Conservation (phyloP, 2,888 invertebrate species). For the Troides aeacus region DNA sequence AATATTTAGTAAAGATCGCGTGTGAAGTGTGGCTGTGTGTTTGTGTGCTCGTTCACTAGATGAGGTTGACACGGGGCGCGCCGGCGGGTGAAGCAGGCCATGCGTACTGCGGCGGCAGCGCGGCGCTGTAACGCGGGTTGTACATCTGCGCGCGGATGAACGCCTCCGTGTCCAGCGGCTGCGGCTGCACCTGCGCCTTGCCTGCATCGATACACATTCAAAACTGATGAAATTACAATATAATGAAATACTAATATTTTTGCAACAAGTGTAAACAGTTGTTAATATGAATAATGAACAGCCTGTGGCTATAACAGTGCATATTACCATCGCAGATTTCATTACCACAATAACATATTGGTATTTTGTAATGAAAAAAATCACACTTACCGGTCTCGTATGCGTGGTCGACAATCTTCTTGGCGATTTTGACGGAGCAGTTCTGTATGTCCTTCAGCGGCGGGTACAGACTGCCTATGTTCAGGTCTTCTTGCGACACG, state of each 20-base stretch:
- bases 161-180: constrained; percentile 85
- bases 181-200: constrained; percentile 88
- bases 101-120: constrained; percentile 83
- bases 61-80: constrained; percentile 48
- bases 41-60: constrained; percentile 41
- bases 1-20: not conserved
- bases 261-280: not conserved
- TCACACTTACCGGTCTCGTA: constrained; percentile 83
- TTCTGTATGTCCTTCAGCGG: constrained; percentile 90
- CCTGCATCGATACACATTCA: constrained; percentile 63
- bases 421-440: constrained; percentile 93
- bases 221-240: not conserved
- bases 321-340: too few relatives aligned
- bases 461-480: constrained; percentile 94
- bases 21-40: constrained; percentile 3
- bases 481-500: constrained; percentile 89
- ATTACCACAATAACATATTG: too few relatives aligned
- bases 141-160: constrained; percentile 92
- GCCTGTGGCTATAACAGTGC: too few relatives aligned
- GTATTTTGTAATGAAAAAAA: constrained; percentile 27
- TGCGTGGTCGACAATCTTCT: constrained; percentile 88
- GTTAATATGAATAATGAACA: not conserved
- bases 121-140: constrained; percentile 84
- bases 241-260: not conserved
- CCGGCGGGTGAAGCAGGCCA: constrained; percentile 51